Evolutionary conservation across 2,797 vertebrate species (phyloP).

Genomic region (Psittacula echo): DNA sequence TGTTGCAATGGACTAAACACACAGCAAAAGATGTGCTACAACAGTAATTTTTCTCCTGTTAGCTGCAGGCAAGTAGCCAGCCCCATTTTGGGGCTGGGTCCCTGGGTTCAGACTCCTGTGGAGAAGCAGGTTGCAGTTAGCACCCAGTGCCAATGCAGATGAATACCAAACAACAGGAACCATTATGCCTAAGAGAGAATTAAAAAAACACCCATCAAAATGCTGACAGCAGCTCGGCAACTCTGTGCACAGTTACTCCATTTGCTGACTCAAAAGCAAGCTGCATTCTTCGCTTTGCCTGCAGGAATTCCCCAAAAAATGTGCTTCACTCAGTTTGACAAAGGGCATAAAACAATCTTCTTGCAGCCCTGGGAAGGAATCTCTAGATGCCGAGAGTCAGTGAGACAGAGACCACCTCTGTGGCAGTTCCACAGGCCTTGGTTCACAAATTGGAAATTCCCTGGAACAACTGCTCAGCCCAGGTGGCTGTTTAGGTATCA

Average conservation of each 20-base stretch:
- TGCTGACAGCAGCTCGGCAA: slow-evolving; percentile 9
- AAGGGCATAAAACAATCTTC: background rate
- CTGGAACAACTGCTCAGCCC: background rate
- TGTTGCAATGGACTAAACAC: background rate
- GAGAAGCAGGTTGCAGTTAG: background rate
- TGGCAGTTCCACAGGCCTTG: rapidly evolving
- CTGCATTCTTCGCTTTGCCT: background rate
- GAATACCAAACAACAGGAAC: background rate
- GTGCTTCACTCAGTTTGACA: background rate
- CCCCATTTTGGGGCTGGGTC: background rate
- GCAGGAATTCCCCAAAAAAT: slow-evolving; percentile 22
- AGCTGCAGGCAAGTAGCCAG: background rate
- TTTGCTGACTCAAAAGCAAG: background rate
- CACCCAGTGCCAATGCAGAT: background rate
- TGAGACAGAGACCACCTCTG: background rate
- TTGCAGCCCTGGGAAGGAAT: background rate
- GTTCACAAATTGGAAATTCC: background rate
- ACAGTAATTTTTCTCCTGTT: background rate
- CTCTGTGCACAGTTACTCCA: background rate
- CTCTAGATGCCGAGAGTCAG: background rate
- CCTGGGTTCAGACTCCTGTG: background rate
- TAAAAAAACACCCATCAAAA: background rate
- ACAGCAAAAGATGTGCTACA: background rate
- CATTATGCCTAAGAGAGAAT: background rate
- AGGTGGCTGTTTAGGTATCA: background rate